Evolutionary conservation across 2,888 invertebrate genomes (phyloP).

Genomic region (Campoplex capitator): DNA sequence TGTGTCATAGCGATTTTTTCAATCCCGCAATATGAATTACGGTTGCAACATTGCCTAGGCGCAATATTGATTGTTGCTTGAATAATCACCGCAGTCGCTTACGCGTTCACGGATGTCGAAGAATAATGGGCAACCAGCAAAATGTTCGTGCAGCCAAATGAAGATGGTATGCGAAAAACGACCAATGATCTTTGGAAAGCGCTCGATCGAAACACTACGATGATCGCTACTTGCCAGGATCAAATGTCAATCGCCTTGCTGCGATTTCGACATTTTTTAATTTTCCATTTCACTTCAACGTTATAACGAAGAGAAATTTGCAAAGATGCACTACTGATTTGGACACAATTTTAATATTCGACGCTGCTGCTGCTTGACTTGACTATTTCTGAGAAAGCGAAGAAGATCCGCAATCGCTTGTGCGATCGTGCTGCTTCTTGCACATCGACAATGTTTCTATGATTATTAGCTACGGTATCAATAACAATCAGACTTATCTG

Average conservation of each 20-base stretch:
- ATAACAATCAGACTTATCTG: not conserved
- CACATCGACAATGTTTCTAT: not conserved
- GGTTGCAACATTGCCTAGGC: conserved; percentile 38
- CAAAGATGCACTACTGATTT: not conserved
- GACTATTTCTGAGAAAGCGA: not conserved
- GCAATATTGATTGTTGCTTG: conserved; percentile 33
- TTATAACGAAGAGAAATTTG: conserved; percentile 32
- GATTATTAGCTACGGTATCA: not conserved
- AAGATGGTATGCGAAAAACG: conserved; percentile 53
- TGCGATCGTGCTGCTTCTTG: not conserved
- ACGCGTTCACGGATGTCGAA: conserved; percentile 23
- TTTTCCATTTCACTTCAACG: conserved; percentile 11
- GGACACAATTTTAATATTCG: not conserved
- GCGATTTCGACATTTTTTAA: conserved; percentile 42
- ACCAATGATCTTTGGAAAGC: conserved; percentile 33
- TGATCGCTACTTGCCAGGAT: conserved; percentile 49
- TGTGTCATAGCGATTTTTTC: conserved; percentile 46
- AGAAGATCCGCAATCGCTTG: not conserved
- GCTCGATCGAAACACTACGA: not conserved
- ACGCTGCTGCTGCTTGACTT: not conserved
- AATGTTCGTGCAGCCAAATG: conserved; percentile 50
- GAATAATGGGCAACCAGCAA: conserved; percentile 40
- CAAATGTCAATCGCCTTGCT: conserved; percentile 58
- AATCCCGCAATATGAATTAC: not conserved
- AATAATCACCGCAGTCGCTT: conserved; percentile 54